A percentile compares a stretch with the other conserved stretches of the same genome.
phyloP scores from a whole-genome alignment of 2,113 vertebrate species.

The Sinocyclocheilus rhinocerous region DNA sequence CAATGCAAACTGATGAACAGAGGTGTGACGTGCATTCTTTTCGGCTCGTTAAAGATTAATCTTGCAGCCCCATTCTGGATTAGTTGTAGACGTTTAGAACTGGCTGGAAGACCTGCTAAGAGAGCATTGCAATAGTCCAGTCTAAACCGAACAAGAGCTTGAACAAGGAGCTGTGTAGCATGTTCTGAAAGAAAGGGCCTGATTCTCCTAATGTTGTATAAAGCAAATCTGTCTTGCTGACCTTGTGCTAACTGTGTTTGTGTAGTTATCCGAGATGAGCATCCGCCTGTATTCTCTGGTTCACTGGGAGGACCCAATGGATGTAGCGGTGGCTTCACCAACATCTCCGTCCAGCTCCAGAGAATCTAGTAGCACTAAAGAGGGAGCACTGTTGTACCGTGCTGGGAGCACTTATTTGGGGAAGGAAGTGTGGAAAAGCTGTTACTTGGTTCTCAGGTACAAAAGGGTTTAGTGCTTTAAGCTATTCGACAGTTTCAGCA shows the following conservation, averaged over 20 bases:
- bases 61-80: too few relatives aligned
- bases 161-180: too few relatives aligned
- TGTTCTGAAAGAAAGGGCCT: too few relatives aligned
- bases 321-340: slow-evolving; percentile 73
- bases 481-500: not conserved
- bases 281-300: slow-evolving; percentile 90
- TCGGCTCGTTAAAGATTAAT: too few relatives aligned
- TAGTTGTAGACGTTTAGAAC: too few relatives aligned
- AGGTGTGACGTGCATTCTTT: too few relatives aligned
- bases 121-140: too few relatives aligned
- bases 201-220: too few relatives aligned
- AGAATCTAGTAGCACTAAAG: slow-evolving; percentile 76
- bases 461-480: not conserved
- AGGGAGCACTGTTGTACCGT: slow-evolving; percentile 87
- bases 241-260: not conserved
- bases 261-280: slow-evolving; percentile 80
- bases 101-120: too few relatives aligned
- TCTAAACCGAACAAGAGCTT: too few relatives aligned
- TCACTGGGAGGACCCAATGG: slow-evolving; percentile 96
- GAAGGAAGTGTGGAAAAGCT: slow-evolving; percentile 93
- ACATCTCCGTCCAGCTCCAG: slow-evolving; percentile 60
- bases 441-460: slow-evolving; percentile 94
- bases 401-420: slow-evolving; percentile 90
- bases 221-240: not conserved
- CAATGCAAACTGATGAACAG: too few relatives aligned